phyloP scores from a whole-genome alignment of 2,797 vertebrate species.

The Sebastes umbrosus region DNA sequence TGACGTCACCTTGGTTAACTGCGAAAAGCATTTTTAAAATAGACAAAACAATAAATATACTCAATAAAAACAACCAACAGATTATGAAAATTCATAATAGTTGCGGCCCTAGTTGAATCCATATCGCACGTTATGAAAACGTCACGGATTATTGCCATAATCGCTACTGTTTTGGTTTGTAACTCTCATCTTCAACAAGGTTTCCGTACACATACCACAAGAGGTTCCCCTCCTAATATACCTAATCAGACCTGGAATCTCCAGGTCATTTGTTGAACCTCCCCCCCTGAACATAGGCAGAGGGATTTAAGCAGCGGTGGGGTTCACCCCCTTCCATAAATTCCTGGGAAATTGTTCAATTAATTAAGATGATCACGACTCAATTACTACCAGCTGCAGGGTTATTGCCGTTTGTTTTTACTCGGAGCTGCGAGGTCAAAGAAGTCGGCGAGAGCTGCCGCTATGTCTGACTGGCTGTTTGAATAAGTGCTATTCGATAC shows the following conservation, averaged over 20 bases:
- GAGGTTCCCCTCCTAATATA: conserved; percentile 22
- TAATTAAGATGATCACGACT: conserved; percentile 92
- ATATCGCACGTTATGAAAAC: not conserved
- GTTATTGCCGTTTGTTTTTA: conserved; percentile 91
- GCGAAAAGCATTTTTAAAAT: not conserved
- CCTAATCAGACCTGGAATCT: conserved; percentile 72
- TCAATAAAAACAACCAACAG: not conserved
- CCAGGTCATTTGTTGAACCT: conserved; percentile 69
- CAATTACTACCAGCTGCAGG: conserved; percentile 93
- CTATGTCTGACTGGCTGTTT: conserved; percentile 93
- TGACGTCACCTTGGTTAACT: not conserved
- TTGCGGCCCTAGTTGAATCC: not conserved
- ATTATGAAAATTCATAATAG: not conserved
- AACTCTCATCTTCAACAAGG: conserved; percentile 9
- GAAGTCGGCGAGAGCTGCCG: conserved; percentile 88
- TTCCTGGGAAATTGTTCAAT: conserved; percentile 91
- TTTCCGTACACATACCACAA: not conserved
- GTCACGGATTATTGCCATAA: conserved; percentile 3
- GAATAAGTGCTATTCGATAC: conserved; percentile 94
- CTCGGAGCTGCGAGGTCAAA: conserved; percentile 86
- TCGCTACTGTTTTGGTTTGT: not conserved
- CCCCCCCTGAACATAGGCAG: conserved; percentile 53
- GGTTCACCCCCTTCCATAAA: conserved; percentile 82
- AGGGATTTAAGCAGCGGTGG: conserved; percentile 60
- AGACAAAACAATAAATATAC: not conserved